These are phyloP conservation scores for Prunella fulvescens DNA, from an alignment of 2,113 vertebrate genomes.

Conservation along the genomic window DNA sequence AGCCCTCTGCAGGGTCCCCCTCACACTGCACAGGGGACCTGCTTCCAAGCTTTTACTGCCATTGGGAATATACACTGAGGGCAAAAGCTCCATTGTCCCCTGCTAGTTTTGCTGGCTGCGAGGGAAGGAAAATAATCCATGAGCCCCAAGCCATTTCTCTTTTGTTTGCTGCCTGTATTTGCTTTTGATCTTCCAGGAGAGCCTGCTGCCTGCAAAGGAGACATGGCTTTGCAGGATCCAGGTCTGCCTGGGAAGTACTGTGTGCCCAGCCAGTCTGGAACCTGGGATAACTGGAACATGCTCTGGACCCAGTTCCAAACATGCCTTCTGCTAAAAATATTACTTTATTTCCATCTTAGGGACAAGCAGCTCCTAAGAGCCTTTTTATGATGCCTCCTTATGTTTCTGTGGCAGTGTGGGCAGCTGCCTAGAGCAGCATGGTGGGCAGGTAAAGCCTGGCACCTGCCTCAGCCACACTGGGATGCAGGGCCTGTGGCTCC, in stretches of 20 bases:
- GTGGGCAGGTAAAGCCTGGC: not conserved
- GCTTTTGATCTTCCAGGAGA: not conserved
- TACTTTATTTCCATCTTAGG: not conserved
- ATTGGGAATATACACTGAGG: not conserved
- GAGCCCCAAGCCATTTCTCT: not conserved
- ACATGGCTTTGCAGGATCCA: not conserved
- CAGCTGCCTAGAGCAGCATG: not conserved
- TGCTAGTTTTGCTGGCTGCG: not conserved
- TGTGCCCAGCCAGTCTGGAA: not conserved
- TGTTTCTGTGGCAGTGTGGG: not conserved
- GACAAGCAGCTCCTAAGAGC: not conserved
- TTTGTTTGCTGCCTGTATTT: not conserved
- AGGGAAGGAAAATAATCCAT: not conserved
- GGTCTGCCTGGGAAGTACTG: not conserved
- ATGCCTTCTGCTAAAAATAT: not conserved
- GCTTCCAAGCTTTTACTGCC: not conserved
- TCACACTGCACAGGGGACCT: not conserved
- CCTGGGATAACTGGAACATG: not conserved
- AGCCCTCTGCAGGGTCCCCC: slow-evolving; percentile 39
- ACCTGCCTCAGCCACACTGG: not conserved
- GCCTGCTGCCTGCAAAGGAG: not conserved
- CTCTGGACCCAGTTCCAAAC: not conserved
- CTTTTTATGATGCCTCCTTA: not conserved
- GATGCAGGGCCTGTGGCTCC: not conserved
- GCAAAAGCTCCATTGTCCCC: not conserved